Evolutionary conservation across 2,888 invertebrate genomes (phyloP).

Genomic region (Philonicus albiceps): DNA sequence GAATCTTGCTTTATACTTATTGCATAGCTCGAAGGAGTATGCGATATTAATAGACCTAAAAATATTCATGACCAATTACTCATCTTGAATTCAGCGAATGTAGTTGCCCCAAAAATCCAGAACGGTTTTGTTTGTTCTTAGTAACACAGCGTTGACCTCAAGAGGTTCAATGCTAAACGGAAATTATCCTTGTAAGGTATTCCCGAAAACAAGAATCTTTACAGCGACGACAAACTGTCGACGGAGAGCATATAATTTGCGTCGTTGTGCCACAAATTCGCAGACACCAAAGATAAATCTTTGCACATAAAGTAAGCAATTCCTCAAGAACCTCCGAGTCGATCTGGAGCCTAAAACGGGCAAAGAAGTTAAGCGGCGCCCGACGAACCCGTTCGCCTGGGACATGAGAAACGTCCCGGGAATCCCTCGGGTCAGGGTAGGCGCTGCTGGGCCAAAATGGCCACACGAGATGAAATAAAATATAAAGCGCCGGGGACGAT

Average conservation of each 20-base stretch:
- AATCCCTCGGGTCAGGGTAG: background rate
- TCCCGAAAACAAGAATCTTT: background rate
- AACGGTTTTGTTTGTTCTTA: background rate
- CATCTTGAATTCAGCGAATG: background rate
- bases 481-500: conserved; percentile 8
- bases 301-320: conserved; percentile 17
- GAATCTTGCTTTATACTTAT: background rate
- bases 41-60: background rate
- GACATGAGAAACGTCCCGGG: background rate
- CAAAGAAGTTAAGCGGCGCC: conserved; percentile 1
- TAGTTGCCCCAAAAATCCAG: background rate
- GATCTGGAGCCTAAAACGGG: conserved; percentile 5
- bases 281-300: conserved; percentile 31
- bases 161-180: background rate
- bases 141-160: background rate
- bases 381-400: background rate
- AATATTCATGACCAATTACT: background rate
- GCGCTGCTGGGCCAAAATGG: background rate
- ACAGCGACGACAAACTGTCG: conserved; percentile 24
- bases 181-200: background rate
- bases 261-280: background rate
- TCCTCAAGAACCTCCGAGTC: conserved; percentile 2
- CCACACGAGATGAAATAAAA: background rate
- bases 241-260: background rate
- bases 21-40: background rate